Conservation (phyloP, 2,888 invertebrate species). For the Ferdinandea cuprea region DNA sequence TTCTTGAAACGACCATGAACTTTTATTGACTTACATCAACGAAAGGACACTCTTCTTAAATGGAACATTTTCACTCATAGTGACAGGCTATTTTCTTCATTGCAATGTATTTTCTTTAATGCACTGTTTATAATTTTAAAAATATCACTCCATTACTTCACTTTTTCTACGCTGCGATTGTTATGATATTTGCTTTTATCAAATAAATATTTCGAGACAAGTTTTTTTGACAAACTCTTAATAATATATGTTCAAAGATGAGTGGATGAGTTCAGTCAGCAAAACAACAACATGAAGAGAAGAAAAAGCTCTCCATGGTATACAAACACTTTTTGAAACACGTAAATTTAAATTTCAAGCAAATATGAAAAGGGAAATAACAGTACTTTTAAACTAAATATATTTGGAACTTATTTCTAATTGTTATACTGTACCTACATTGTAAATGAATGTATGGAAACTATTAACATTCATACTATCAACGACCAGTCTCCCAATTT, state of each 20-base stretch:
- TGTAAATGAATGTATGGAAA: too few species aligned
- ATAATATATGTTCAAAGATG: conserved; percentile 47
- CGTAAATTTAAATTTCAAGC: not conserved
- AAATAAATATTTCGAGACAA: conserved; percentile 52
- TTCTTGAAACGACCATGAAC: conserved; percentile 1
- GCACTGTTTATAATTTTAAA: conserved; percentile 37
- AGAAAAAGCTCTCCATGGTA: conserved; percentile 29
- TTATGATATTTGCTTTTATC: conserved; percentile 34
- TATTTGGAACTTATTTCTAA: too few species aligned
- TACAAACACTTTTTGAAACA: conserved; percentile 31
- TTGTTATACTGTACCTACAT: too few species aligned
- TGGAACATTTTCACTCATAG: conserved; percentile 65
- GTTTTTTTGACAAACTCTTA: conserved; percentile 62
- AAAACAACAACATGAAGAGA: conserved; percentile 6
- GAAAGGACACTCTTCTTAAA: conserved; percentile 51
- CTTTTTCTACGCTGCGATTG: conserved; percentile 28
- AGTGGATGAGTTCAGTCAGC: conserved; percentile 60
- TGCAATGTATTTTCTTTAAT: conserved; percentile 29
- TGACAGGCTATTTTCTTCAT: conserved; percentile 39
- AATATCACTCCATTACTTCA: conserved; percentile 31
- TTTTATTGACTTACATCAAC: conserved; percentile 53
- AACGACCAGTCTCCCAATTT: too few species aligned
- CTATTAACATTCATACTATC: too few species aligned
- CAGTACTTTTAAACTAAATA: not conserved
- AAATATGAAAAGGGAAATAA: not conserved